Evolutionary conservation across 2,797 vertebrate species (phyloP).

Genomic region (Dipus sagitta): DNA sequence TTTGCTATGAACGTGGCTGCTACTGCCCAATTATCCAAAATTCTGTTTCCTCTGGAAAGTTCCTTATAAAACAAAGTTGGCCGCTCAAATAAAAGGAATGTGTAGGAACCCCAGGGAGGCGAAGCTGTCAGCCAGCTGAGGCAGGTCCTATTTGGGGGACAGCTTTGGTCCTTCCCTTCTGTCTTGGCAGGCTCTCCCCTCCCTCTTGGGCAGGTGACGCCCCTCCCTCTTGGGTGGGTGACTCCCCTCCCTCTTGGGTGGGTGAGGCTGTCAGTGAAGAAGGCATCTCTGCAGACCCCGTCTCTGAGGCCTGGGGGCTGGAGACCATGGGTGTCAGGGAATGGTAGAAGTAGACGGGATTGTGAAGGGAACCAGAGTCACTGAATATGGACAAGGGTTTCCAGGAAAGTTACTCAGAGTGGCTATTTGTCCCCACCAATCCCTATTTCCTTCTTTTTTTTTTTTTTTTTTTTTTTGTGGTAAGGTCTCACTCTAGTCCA

Average conservation of each 20-base stretch:
- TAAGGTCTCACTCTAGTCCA: too few species aligned
- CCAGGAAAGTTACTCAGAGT: neutral
- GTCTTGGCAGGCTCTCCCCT: neutral
- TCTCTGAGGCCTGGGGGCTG: neutral
- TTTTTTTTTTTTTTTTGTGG: too few species aligned
- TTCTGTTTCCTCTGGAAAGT: conserved; percentile 56
- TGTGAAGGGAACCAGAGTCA: neutral
- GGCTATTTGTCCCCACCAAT: neutral
- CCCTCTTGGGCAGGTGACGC: neutral
- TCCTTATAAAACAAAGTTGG: conserved; percentile 35
- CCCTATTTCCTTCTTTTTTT: neutral
- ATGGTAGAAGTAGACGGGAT: too few species aligned
- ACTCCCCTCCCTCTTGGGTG: neutral
- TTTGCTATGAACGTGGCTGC: conserved; percentile 32
- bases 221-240: too few species aligned
- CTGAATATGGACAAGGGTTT: neutral
- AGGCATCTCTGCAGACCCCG: neutral
- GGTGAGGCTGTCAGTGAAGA: neutral
- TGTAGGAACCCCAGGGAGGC: conserved; percentile 47
- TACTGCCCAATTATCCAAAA: conserved; percentile 51
- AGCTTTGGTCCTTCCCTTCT: conserved; percentile 15
- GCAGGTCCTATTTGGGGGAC: neutral
- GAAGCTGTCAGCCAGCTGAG: conserved; percentile 38
- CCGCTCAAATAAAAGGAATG: conserved; percentile 49
- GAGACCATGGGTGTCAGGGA: fast-evolving